Evolutionary conservation across 2,888 invertebrate genomes (phyloP).

Genomic region (Nycteola revayana): DNA sequence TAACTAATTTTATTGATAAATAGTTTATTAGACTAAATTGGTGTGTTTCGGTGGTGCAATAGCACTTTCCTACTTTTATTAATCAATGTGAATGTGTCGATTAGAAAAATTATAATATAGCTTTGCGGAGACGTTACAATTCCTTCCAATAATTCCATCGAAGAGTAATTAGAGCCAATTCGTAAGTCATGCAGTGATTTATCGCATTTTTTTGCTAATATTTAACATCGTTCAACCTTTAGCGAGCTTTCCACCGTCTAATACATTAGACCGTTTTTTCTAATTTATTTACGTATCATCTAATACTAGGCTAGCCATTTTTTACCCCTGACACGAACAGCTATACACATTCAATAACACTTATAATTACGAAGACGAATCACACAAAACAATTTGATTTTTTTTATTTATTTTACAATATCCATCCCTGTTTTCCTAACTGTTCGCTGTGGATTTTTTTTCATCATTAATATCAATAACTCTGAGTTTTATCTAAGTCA

Average conservation of each 20-base stretch:
- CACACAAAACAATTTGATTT: conserved; percentile 68
- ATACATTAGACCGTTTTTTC: conserved; percentile 47
- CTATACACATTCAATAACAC: conserved; percentile 78
- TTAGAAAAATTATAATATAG: conserved; percentile 57
- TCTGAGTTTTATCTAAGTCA: conserved; percentile 72
- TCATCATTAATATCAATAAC: conserved; percentile 62
- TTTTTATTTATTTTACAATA: conserved; percentile 67
- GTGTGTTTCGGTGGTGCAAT: conserved; percentile 79
- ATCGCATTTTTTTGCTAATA: conserved; percentile 27
- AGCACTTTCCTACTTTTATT: conserved; percentile 74
- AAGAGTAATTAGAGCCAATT: conserved; percentile 29
- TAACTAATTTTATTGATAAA: conserved; percentile 58
- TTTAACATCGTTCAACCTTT: conserved; percentile 67
- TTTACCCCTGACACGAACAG: conserved; percentile 60
- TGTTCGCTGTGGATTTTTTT: conserved; percentile 70
- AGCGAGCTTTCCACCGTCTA: conserved; percentile 63
- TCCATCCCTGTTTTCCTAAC: conserved; percentile 81
- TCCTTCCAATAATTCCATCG: conserved; percentile 74
- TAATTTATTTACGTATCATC: conserved; percentile 51
- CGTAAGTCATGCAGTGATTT: conserved; percentile 33
- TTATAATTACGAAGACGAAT: conserved; percentile 73
- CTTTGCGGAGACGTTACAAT: conserved; percentile 47
- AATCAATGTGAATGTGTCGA: conserved; percentile 55
- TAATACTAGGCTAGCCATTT: conserved; percentile 67
- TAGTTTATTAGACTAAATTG: conserved; percentile 65